Conservation (phyloP, 2,888 invertebrate genomes). For the Latrodectus hesperus region DNA sequence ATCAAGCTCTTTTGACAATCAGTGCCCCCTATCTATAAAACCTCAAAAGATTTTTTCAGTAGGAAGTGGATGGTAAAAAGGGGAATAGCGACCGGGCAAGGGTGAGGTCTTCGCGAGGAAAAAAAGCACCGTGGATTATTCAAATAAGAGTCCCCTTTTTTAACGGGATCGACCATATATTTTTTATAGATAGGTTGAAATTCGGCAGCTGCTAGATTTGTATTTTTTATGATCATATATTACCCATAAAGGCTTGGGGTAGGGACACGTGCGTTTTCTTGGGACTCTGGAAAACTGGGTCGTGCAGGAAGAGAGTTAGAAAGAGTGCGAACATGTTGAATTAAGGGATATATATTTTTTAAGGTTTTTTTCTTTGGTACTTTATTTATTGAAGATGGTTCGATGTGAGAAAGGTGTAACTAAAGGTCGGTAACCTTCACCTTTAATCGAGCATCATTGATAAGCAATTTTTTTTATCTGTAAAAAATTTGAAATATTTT, state of each 20-base stretch:
- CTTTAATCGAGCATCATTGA: conserved; percentile 27
- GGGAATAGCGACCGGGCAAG: conserved; percentile 34
- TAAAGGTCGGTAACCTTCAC: conserved; percentile 39
- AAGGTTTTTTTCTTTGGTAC: neutral
- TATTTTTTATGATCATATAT: conserved; percentile 1
- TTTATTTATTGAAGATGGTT: neutral
- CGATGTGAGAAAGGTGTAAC: neutral
- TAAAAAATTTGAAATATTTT: neutral
- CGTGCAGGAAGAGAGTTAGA: conserved; percentile 23
- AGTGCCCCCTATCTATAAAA: conserved; percentile 32
- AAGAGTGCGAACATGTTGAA: conserved; percentile 12
- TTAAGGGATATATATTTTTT: conserved; percentile 7
- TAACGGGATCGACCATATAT: neutral
- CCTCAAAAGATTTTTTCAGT: conserved; percentile 5
- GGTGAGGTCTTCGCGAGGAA: conserved; percentile 23
- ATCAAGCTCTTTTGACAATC: conserved; percentile 11
- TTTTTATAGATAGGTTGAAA: conserved; percentile 3
- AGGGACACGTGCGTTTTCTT: conserved; percentile 7
- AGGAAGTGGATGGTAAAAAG: conserved; percentile 30
- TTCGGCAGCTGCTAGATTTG: neutral
- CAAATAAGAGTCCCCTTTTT: conserved; percentile 12
- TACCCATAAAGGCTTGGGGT: conserved; percentile 32
- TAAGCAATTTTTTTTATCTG: no score
- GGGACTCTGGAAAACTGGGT: conserved; percentile 36
- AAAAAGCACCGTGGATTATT: conserved; percentile 40